A percentile compares a stretch with the other conserved stretches of the same genome.
Conservation (phyloP, 2,113 vertebrate species). For the Girardinichthys multiradiatus region DNA sequence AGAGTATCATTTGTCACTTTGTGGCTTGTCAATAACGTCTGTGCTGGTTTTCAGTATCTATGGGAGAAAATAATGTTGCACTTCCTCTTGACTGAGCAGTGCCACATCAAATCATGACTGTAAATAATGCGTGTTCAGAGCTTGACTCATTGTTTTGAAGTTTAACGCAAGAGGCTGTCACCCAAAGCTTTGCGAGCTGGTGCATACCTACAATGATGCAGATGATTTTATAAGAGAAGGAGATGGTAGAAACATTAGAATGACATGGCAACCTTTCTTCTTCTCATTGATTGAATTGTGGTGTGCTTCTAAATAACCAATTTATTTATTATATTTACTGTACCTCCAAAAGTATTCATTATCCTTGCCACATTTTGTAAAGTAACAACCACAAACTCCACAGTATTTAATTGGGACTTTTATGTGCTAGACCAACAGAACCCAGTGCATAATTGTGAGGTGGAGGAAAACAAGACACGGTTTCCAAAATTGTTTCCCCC, state of each 20-base stretch:
- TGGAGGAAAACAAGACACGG: no score
- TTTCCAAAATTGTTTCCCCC: no score
- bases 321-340: not conserved
- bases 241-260: slow-evolving; percentile 16
- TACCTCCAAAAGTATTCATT: no score
- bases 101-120: slow-evolving; percentile 56
- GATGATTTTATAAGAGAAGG: not conserved
- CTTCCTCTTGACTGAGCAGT: slow-evolving; percentile 53
- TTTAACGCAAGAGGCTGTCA: slow-evolving; percentile 38
- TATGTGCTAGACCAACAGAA: no score
- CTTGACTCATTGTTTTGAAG: slow-evolving; percentile 57
- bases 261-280: not conserved
- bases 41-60: slow-evolving; percentile 53
- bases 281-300: not conserved
- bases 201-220: slow-evolving; percentile 22
- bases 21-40: slow-evolving; percentile 59
- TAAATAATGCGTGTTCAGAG: slow-evolving; percentile 67
- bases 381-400: no score
- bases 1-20: slow-evolving; percentile 55
- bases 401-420: no score
- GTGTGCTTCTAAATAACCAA: not conserved
- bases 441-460: no score
- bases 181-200: slow-evolving; percentile 30
- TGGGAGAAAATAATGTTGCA: slow-evolving; percentile 23
- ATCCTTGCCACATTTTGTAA: no score